Base-by-base conservation (phyloP, 2,797 vertebrate species). In the Acipenser oxyrinchus region DNA sequence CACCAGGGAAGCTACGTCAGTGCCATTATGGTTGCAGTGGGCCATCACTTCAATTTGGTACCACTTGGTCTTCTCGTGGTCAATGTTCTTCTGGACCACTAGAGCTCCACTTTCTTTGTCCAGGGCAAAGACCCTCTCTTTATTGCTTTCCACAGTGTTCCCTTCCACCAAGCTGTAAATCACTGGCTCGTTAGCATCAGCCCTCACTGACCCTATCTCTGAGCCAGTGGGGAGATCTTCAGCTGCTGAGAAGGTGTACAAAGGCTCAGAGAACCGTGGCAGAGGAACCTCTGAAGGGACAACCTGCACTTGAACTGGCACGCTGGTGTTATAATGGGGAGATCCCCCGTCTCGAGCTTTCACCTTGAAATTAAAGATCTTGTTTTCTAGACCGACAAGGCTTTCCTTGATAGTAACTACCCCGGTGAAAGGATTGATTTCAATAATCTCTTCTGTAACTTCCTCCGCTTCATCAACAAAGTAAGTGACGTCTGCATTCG, bases 101-200 rank as follows among this genome's bases (percentile, higher is more conserved):
- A 99, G 72, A 58, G 90, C 83, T 6, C 97, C 97, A 0, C 92
- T 96, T 64, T 92, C 89, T 69, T 83, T 72, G 8, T 99, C 93
- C 76, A 99, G 69, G 9, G 83, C 86, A 78, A 99, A 98, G 51
- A 93, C 89, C 49, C 89, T 89, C 0, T 95, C 94, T 64, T 86
- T 93, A 82, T 99, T 99, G 80, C 95, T 97, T 76, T 98, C 95
- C 7, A 93, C 81, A 0, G 94, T 98, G 76, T 95, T 94, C 57
- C 97, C 97, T 12, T 96, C 89, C 49, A 99, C 95, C 66, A 99
- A 83, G 74, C 96, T 99, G 69, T 99, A 99, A 70, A 99, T 96
- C 10, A 99, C 78, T 0, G 97, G 96, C 70, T 89, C 90, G 52
- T 93, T 88, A 0, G 93, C 89, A 74, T 94, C 84, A 4, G 95